These are phyloP conservation scores for Quadriops clusia DNA, from an alignment of 2,888 invertebrate genomes.

Conservation along the genomic window DNA sequence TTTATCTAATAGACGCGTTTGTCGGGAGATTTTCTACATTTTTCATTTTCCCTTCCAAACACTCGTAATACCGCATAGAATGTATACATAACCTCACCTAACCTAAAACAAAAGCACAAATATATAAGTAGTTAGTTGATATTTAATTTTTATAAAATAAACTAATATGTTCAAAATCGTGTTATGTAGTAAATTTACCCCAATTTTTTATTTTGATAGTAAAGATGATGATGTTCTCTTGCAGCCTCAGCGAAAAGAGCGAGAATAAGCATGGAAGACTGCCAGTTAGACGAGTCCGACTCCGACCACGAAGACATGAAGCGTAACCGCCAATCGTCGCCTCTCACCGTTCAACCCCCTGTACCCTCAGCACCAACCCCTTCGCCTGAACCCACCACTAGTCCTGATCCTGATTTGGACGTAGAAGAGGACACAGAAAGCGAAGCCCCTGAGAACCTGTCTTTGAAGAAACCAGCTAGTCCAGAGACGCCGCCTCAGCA, in stretches of 20 bases:
- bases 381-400: slow-evolving; percentile 27
- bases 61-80: too few relatives aligned
- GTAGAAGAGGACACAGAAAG: slow-evolving; percentile 41
- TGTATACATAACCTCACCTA: too few relatives aligned
- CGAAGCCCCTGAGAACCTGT: slow-evolving; percentile 66
- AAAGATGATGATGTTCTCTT: too few relatives aligned
- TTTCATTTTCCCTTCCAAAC: too few relatives aligned
- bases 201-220: too few relatives aligned
- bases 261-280: slow-evolving; percentile 37
- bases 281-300: slow-evolving; percentile 38
- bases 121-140: too few relatives aligned
- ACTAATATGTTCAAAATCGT: too few relatives aligned
- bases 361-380: slow-evolving; percentile 31
- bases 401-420: slow-evolving; percentile 38
- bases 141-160: too few relatives aligned
- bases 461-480: slow-evolving; percentile 54
- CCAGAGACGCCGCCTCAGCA: slow-evolving; percentile 26
- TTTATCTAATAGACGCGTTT: too few relatives aligned
- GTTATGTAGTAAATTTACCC: too few relatives aligned
- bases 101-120: too few relatives aligned
- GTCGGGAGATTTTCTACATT: too few relatives aligned
- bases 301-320: slow-evolving; percentile 34
- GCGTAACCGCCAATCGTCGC: slow-evolving; percentile 30
- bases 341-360: slow-evolving; percentile 29
- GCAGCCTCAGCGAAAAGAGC: slow-evolving; percentile 40